These are phyloP conservation scores for Artibeus lituratus DNA, from an alignment of 2,797 vertebrate genomes.

Conservation along the genomic window DNA sequence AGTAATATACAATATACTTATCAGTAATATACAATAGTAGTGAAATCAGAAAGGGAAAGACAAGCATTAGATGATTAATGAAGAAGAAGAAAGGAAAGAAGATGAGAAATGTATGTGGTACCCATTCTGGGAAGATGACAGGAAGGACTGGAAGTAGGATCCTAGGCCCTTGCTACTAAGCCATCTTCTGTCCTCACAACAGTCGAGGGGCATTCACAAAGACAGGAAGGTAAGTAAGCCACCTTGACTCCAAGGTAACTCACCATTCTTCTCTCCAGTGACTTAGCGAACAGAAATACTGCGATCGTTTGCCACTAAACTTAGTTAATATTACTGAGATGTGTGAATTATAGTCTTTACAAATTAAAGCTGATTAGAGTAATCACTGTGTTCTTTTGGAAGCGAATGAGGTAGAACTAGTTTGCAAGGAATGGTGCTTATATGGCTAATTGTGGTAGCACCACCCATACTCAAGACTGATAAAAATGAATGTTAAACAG, in stretches of 20 bases:
- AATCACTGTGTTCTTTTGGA: not conserved
- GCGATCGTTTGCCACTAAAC: not conserved
- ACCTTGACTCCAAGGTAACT: not conserved
- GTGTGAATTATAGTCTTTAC: not conserved
- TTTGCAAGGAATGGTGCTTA: not conserved
- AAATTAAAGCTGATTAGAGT: not conserved
- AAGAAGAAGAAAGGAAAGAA: not conserved
- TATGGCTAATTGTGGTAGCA: not conserved
- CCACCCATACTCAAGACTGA: not conserved
- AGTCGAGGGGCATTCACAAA: not conserved
- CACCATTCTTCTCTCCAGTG: not conserved
- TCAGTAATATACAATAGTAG: not conserved
- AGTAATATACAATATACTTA: not conserved
- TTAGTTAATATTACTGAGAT: not conserved
- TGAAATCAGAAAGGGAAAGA: not conserved
- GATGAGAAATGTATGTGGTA: too few relatives aligned
- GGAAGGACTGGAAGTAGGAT: not conserved
- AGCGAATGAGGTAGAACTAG: not conserved
- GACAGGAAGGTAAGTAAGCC: not conserved
- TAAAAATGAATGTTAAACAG: not conserved
- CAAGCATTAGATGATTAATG: not conserved
- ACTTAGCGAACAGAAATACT: not conserved
- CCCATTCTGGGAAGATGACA: not conserved
- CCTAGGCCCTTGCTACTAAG: not conserved
- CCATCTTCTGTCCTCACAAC: not conserved